Evolutionary conservation across 2,888 invertebrate genomes (phyloP).

Genomic region (Mongoloraphidia duomilia): DNA sequence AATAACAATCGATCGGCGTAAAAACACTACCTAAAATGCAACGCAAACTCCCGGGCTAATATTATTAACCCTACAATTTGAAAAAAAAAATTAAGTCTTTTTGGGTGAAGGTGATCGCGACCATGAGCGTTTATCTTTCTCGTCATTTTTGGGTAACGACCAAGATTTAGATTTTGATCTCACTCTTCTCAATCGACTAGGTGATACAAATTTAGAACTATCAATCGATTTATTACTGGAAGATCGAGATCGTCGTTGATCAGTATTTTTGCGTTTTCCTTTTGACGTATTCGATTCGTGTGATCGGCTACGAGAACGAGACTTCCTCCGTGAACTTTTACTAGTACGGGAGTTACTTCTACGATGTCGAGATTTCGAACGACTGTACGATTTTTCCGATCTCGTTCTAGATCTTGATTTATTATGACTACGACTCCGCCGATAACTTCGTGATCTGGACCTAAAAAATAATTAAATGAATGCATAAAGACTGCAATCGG

Average conservation of each 20-base stretch:
- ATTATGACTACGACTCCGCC: background rate
- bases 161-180: conserved; percentile 41
- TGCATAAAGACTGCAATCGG: too few species aligned
- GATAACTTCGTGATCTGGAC: background rate
- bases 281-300: conserved; percentile 13
- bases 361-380: conserved; percentile 22
- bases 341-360: conserved; percentile 5
- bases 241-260: conserved; percentile 13
- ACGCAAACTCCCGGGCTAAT: too few species aligned
- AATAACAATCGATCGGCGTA: too few species aligned
- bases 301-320: conserved; percentile 18
- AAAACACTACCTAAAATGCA: too few species aligned
- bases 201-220: conserved; percentile 26
- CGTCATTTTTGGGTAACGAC: conserved; percentile 37
- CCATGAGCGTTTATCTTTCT: conserved; percentile 33
- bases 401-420: background rate
- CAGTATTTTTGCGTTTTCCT: conserved; percentile 11
- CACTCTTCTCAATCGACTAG: conserved; percentile 21
- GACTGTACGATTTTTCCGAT: conserved; percentile 11
- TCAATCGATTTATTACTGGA: conserved; percentile 21
- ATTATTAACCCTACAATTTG: too few species aligned
- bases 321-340: conserved; percentile 15
- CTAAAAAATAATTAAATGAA: too few species aligned
- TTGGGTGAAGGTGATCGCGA: conserved; percentile 31
- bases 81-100: too few species aligned